A percentile compares a stretch with the other conserved stretches of the same genome.
Conservation (phyloP, 2,113 vertebrate genomes). For the Actenoides hombroni region DNA sequence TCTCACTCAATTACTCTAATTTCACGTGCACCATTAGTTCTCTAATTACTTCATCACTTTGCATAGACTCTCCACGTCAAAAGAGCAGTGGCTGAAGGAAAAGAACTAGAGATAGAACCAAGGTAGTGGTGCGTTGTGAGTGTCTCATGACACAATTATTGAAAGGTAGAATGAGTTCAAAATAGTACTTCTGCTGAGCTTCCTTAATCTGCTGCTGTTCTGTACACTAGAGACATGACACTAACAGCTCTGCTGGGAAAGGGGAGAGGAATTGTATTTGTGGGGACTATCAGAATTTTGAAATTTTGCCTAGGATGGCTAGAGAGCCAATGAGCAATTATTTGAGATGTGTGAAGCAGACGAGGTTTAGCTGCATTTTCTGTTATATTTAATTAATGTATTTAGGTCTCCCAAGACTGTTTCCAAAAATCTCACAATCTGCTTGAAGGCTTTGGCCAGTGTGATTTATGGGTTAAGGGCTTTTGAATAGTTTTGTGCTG, state of each 20-base stretch:
- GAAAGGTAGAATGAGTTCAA: neutral
- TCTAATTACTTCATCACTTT: neutral
- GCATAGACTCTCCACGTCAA: neutral
- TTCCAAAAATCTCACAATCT: neutral
- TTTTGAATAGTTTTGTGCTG: neutral
- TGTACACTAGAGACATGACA: neutral
- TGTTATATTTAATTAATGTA: neutral
- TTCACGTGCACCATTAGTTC: neutral
- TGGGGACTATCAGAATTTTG: neutral
- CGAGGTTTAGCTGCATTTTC: neutral
- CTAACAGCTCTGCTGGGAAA: neutral
- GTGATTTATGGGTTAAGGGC: neutral
- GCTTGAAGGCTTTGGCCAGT: slow-evolving; percentile 9
- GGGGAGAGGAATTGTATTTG: neutral
- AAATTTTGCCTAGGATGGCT: neutral
- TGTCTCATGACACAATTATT: neutral
- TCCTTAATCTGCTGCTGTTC: neutral
- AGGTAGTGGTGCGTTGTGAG: neutral
- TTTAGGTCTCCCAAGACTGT: slow-evolving; percentile 2
- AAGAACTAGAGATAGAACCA: neutral
- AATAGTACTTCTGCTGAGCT: neutral
- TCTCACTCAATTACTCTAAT: neutral
- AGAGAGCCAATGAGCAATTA: neutral
- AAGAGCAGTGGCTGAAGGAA: neutral
- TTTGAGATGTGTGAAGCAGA: neutral